Conservation (phyloP, 2,888 invertebrate genomes). For the Ischnura elegans region DNA sequence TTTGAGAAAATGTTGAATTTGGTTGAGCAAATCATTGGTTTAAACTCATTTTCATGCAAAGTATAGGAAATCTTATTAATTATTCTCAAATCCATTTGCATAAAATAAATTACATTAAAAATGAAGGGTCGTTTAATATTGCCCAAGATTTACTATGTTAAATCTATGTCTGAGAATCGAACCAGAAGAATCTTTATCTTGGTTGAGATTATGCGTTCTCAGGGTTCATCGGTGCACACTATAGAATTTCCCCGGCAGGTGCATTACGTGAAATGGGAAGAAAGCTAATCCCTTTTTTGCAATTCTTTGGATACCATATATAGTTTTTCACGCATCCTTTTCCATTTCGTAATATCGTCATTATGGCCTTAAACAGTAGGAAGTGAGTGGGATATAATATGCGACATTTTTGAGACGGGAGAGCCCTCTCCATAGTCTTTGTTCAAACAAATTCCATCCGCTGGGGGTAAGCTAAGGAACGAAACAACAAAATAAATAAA, state of each 20-base stretch:
- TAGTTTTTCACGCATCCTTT: not conserved
- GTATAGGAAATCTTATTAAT: no score
- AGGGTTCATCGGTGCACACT: not conserved
- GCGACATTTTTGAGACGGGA: not conserved
- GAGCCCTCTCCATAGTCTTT: not conserved
- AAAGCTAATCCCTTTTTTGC: not conserved
- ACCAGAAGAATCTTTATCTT: no score
- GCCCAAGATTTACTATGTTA: no score
- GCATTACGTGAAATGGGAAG: not conserved
- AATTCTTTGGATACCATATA: not conserved
- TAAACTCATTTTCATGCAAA: no score
- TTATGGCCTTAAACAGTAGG: not conserved
- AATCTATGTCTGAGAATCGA: no score
- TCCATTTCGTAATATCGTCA: not conserved
- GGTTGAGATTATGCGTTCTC: no score
- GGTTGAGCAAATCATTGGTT: no score
- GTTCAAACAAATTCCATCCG: slow-evolving; percentile 26
- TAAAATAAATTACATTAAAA: no score
- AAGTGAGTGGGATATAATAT: not conserved
- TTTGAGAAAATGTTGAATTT: no score
- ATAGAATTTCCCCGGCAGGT: not conserved
- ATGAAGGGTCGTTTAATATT: no score
- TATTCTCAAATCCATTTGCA: no score
- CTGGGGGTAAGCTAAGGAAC: not conserved
- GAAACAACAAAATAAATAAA: not conserved